Evolutionary conservation across 2,797 vertebrate genomes (phyloP).

Genomic region (Esox masquinongy): DNA sequence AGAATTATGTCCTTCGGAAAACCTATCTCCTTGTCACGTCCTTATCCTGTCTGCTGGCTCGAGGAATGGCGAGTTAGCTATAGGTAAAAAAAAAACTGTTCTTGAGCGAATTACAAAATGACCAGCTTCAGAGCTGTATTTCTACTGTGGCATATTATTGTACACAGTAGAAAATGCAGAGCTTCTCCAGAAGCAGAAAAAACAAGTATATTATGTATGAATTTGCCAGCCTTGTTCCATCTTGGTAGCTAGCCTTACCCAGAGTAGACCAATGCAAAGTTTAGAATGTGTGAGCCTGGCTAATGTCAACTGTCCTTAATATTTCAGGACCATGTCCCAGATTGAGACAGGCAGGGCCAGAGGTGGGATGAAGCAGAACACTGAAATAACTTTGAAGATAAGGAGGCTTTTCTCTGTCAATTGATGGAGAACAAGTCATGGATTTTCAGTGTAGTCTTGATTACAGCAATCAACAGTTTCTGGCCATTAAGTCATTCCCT

Average conservation of each 20-base stretch:
- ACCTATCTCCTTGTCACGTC: neutral
- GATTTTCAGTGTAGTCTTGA: too few relatives aligned
- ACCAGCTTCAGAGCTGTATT: too few relatives aligned
- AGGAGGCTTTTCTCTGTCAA: too few relatives aligned
- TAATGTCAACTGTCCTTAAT: conserved; percentile 33
- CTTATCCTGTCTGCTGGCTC: neutral
- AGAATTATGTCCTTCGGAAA: neutral
- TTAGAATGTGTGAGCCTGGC: conserved; percentile 26
- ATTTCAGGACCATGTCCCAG: conserved; percentile 40
- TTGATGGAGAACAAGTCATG: conserved; percentile 1
- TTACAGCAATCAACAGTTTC: too few relatives aligned
- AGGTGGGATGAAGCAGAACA: neutral
- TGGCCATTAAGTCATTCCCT: too few relatives aligned
- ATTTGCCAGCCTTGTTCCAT: neutral
- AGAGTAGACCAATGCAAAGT: conserved; percentile 17
- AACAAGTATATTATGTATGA: neutral
- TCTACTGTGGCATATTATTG: too few relatives aligned
- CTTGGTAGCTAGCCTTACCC: neutral
- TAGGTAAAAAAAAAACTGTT: neutral
- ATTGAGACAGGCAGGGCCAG: conserved; percentile 9
- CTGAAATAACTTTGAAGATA: neutral
- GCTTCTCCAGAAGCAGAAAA: too few relatives aligned
- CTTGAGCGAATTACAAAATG: neutral
- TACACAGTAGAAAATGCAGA: neutral
- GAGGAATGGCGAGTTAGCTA: neutral